Evolutionary conservation across 2,888 invertebrate genomes (phyloP).

Genomic region (Laspeyria flexula): DNA sequence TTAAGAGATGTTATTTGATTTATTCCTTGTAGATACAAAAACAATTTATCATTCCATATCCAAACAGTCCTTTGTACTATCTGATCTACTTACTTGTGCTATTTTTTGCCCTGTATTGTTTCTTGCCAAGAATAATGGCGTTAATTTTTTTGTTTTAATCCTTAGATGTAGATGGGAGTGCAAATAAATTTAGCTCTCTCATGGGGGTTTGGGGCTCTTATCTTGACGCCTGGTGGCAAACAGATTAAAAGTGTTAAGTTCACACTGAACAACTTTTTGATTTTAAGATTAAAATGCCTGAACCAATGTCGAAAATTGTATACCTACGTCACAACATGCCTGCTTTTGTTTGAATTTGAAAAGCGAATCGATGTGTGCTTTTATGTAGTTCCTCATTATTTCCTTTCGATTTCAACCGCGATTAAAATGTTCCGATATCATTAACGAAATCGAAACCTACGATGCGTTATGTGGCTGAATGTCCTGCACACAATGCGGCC

Average conservation of each 20-base stretch:
- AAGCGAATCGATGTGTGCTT: conserved; percentile 46
- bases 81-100: conserved; percentile 76
- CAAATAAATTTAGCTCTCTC: conserved; percentile 74
- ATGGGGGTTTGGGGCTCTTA: conserved; percentile 59
- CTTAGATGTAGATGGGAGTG: conserved; percentile 58
- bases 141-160: conserved; percentile 78
- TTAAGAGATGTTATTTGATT: conserved; percentile 9
- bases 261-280: conserved; percentile 55
- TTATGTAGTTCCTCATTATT: conserved; percentile 51
- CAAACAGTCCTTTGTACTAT: conserved; percentile 77
- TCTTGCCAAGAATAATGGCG: conserved; percentile 62
- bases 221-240: conserved; percentile 60
- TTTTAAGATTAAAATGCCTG: conserved; percentile 54
- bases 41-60: conserved; percentile 72
- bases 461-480: conserved; percentile 79
- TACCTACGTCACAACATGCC: conserved; percentile 17
- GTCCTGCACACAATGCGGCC: conserved; percentile 73
- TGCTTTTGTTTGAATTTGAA: conserved; percentile 37
- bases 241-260: conserved; percentile 74
- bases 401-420: conserved; percentile 80
- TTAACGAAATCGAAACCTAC: conserved; percentile 85
- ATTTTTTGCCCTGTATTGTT: conserved; percentile 77
- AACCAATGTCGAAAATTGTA: conserved; percentile 22
- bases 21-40: conserved; percentile 54
- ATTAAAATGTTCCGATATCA: conserved; percentile 81